Conservation (phyloP, 2,113 vertebrate species). For the Chamaetylas fuelleborni region DNA sequence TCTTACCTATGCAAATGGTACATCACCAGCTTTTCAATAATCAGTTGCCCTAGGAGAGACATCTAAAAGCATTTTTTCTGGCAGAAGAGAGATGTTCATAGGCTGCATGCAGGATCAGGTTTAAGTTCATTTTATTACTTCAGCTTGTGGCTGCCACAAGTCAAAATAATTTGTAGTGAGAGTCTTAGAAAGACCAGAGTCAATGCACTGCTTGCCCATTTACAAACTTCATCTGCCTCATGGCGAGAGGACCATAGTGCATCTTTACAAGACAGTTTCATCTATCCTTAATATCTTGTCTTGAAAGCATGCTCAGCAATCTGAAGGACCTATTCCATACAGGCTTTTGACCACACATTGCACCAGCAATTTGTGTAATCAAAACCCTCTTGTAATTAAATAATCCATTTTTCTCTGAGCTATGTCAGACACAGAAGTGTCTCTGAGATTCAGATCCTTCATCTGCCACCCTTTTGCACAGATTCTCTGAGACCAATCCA, state of each 20-base stretch:
- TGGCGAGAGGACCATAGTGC: neutral
- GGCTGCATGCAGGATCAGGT: neutral
- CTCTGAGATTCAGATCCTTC: neutral
- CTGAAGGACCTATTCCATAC: neutral
- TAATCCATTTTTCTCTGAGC: neutral
- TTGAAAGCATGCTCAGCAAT: neutral
- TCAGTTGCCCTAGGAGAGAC: neutral
- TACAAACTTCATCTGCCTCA: neutral
- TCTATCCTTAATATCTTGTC: neutral
- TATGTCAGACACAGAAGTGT: neutral
- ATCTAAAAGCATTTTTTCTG: neutral
- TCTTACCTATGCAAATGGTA: neutral
- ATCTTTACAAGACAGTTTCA: neutral
- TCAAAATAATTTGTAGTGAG: neutral
- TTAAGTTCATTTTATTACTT: conserved; percentile 22
- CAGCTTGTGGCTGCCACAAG: neutral
- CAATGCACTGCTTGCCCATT: neutral
- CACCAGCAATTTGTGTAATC: neutral
- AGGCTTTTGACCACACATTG: neutral
- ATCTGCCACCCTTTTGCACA: neutral
- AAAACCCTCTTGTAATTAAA: conserved; percentile 4
- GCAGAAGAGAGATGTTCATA: neutral
- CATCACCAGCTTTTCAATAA: neutral
- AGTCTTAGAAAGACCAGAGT: neutral
- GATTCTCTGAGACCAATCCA: neutral